Evolutionary conservation across 2,888 invertebrate species (phyloP).

Genomic region (Conops quadrifasciatus): DNA sequence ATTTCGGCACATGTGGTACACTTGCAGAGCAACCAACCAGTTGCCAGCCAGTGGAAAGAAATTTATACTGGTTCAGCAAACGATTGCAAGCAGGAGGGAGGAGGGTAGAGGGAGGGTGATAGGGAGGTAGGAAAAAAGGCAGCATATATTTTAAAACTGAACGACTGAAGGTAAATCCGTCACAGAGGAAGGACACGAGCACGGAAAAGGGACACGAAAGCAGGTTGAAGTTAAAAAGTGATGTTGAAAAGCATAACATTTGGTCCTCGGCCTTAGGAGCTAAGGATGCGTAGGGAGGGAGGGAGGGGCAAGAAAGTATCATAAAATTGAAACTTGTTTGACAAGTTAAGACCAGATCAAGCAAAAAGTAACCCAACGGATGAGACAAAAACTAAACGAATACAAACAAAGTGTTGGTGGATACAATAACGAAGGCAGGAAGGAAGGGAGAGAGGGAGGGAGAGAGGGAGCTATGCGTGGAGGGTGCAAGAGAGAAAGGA

Average conservation of each 20-base stretch:
- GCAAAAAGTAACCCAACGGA: background rate
- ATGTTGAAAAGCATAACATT: slow-evolving; percentile 18
- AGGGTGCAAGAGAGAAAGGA: background rate
- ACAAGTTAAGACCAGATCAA: slow-evolving; percentile 37
- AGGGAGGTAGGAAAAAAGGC: background rate
- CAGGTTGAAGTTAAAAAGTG: background rate
- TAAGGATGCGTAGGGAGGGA: background rate
- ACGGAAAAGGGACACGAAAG: background rate
- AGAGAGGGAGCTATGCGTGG: slow-evolving; percentile 13
- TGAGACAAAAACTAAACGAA: too few species aligned
- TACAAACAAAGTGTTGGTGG: background rate
- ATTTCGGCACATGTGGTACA: slow-evolving; percentile 48
- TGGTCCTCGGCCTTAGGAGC: background rate
- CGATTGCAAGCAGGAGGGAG: background rate
- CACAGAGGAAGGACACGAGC: background rate
- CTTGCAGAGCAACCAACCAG: background rate
- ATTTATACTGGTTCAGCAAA: background rate
- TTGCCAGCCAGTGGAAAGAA: slow-evolving; percentile 1
- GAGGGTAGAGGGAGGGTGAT: background rate
- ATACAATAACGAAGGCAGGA: slow-evolving; percentile 6
- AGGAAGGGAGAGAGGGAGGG: slow-evolving; percentile 31
- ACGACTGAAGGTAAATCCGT: background rate
- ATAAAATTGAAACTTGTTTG: slow-evolving; percentile 37
- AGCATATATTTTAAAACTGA: slow-evolving; percentile 17
- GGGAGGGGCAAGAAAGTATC: background rate